Evolutionary conservation across 2,113 vertebrate genomes (phyloP), one percentile per base, ranked within the genome.

Genomic region (Scophthalmus maximus): DNA sequence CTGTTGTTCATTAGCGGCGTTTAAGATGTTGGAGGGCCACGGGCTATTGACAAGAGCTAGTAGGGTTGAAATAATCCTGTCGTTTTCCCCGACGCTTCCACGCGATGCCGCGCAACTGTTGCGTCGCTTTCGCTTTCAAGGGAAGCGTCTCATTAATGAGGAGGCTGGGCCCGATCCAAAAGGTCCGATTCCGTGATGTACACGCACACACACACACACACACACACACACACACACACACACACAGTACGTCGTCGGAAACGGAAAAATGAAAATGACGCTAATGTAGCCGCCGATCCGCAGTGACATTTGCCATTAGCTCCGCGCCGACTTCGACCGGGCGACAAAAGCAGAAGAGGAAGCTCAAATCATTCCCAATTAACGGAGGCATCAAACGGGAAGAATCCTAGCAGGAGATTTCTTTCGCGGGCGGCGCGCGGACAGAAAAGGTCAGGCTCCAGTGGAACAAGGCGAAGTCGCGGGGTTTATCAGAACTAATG

Each of bases 371-470:
- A 89, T 89, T 91, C 89, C 96, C 95, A 98, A 97, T 97, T 97
- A 98, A 94, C 81, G 58, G 93, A 93, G 84, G 93, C 92, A 96
- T 97, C 94, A 97, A 96, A 97, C 82, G 38, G 83, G 83, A 87
- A 91, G n/a, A 90, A 89, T 92, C 88, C 87, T 60, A 89, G 91
- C 91, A 81, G 90, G 92, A 75, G 90, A 91, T 94, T 91, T 52
- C n/a, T n/a, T n/a, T 90, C 89, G 91, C 89, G 92, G 92, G 86
- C 89, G 84, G 89, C 72, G 88, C 94, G 86, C 75, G 90, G 89
- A 80, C n/a, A n/a, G 88, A 96, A 98, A 98, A 98, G 95, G 97
- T 98, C 97, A 98, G 91, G 80, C 90, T 93, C 89, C 90, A 90
- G 90, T 81, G 87, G 92, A 90, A 90, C 89, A 75, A 89, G 90